Evolutionary conservation across 2,113 vertebrate genomes (phyloP).

Genomic region (Terrapene triunguis): DNA sequence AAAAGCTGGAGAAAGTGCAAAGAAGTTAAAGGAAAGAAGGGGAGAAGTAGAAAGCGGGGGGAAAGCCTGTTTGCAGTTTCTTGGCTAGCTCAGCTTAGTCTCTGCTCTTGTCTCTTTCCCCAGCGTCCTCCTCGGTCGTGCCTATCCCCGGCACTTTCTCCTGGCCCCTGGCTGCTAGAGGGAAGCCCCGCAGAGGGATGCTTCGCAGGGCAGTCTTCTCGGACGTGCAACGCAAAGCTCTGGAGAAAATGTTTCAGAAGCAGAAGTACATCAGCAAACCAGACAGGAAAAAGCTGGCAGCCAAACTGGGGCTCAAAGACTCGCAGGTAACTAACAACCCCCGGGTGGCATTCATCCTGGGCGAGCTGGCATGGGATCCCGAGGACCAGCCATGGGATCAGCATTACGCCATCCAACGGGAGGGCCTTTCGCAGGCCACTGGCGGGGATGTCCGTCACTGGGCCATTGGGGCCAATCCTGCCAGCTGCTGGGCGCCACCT

Average conservation of each 20-base stretch:
- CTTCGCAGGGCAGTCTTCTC: constrained; percentile 96
- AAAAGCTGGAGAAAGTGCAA: background rate
- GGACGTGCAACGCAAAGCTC: constrained; percentile 94
- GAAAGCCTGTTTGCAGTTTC: background rate
- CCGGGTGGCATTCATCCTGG: rapidly evolving
- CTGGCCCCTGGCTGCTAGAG: constrained; percentile 91
- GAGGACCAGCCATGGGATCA: too few relatives aligned
- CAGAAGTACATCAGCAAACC: constrained; percentile 99
- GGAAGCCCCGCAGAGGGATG: constrained; percentile 96
- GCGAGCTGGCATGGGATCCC: background rate
- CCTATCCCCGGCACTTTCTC: constrained; percentile 97
- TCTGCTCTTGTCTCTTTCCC: background rate
- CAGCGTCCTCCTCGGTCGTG: constrained; percentile 90
- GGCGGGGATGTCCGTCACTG: too few relatives aligned
- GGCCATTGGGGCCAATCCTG: too few relatives aligned
- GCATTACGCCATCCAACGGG: too few relatives aligned
- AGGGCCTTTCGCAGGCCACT: too few relatives aligned
- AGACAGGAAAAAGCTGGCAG: constrained; percentile 93
- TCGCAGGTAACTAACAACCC: constrained; percentile 86
- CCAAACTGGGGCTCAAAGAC: constrained; percentile 95
- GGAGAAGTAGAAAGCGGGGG: background rate
- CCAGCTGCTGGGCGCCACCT: too few relatives aligned
- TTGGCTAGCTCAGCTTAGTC: background rate
- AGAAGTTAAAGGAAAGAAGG: background rate
- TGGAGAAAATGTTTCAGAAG: constrained; percentile 99